phyloP scores from a whole-genome alignment of 2,797 vertebrate genomes.

The Poeciliopsis gracilis region DNA sequence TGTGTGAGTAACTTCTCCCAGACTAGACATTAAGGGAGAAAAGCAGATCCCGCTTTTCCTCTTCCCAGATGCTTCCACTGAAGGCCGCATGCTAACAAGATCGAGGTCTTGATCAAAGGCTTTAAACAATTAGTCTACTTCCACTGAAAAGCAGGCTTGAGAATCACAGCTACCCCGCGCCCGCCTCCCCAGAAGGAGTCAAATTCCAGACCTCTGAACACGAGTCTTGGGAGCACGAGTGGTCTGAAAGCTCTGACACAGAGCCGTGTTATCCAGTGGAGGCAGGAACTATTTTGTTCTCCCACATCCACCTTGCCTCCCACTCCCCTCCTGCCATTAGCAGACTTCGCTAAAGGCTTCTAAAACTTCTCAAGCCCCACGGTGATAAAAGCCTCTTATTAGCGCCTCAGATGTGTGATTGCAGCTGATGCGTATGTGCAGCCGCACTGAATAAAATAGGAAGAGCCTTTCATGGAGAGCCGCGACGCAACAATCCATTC shows the following conservation, averaged over 20 bases:
- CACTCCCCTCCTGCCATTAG: conserved; percentile 71
- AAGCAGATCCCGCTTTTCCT: conserved; percentile 53
- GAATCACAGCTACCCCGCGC: conserved; percentile 47
- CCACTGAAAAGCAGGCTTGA: conserved; percentile 71
- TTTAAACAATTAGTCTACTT: conserved; percentile 81
- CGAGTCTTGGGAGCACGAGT: conserved; percentile 63
- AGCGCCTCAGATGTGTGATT: conserved; percentile 83
- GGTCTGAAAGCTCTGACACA: conserved; percentile 63
- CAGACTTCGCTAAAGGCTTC: conserved; percentile 76
- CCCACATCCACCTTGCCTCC: conserved; percentile 71
- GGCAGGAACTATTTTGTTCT: conserved; percentile 74
- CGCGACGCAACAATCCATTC: conserved; percentile 72
- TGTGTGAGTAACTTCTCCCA: conserved; percentile 55
- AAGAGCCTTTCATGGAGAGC: conserved; percentile 76
- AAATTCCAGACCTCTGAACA: conserved; percentile 77
- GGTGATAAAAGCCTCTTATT: conserved; percentile 84
- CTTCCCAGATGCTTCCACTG: conserved; percentile 80
- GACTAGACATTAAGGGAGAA: conserved; percentile 55
- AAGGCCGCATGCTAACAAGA: conserved; percentile 82
- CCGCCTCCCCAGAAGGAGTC: conserved; percentile 61
- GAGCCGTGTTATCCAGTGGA: conserved; percentile 65
- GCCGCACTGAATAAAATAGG: conserved; percentile 70
- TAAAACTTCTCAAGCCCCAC: conserved; percentile 75
- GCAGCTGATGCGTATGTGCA: conserved; percentile 71
- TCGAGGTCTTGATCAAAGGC: conserved; percentile 83